Evolutionary conservation across 2,797 vertebrate species (phyloP), one percentile per base, ranked within the genome.

Genomic region (Lacerta agilis): DNA sequence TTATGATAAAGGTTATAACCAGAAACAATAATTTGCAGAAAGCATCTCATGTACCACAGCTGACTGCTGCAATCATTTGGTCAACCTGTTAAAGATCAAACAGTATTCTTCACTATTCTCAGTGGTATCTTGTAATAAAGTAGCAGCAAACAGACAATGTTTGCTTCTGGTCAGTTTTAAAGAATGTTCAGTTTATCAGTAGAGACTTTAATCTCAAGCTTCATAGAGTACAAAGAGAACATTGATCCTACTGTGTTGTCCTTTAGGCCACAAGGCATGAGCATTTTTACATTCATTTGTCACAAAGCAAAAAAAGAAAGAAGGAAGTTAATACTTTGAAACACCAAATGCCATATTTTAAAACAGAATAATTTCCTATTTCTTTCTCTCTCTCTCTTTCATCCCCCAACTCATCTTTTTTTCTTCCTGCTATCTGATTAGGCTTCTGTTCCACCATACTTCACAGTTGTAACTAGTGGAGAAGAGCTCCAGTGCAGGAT

Each of bases 151-250:
- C 96, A 97, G 97, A 96, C 95, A 97, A 95, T 97, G 95, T 97
- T 97, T 97, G 97, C 97, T 97, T 97, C 97, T 96, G 97, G 97
- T 97, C 97, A 97, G 95, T 97, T 97, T 97, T 97, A 97, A 97
- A 97, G 96, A 97, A 97, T 96, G 96, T 96, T 97, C 96, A 95
- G 96, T 96, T 97, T 97, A 96, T 97, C 97, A 97, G 96, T 92
- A 86, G 96, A 95, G 96, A 97, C 97, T 97, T 97, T 97, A 97
- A 97, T 97, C 97, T 97, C 95, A 95, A 95, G 95, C 96, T 97
- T 97, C 97, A 97, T 96, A 97, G 96, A 97, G 95, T 97, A 97
- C 96, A 97, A 97, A 97, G 95, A 95, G 95, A 96, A 96, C 95
- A 96, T 94, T 96, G 96, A 97, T 96, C 96, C 96, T 90, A 91